A percentile compares a stretch with the other conserved stretches of the same genome.
Evolutionary conservation across 2,797 vertebrate species (phyloP).

Genomic region (Urophycis tenuis): DNA sequence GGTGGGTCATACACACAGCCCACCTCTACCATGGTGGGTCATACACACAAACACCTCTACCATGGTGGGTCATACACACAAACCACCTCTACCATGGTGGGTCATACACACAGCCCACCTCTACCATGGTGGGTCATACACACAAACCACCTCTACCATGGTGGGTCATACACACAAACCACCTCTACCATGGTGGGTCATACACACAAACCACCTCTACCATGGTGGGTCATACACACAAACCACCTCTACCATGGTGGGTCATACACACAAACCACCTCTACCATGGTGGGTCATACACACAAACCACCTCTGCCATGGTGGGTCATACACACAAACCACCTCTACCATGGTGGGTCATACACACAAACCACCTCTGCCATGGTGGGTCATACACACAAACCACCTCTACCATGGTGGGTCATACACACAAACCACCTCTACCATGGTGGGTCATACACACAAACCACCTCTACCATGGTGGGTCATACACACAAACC

Average conservation of each 20-base stretch:
- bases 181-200: too few species aligned
- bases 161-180: not conserved
- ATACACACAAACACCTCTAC: too few species aligned
- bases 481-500: not conserved
- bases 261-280: slow-evolving; percentile 7
- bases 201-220: too few species aligned
- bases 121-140: slow-evolving; percentile 4
- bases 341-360: too few species aligned
- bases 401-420: slow-evolving; percentile 12
- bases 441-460: slow-evolving; percentile 4
- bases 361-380: too few species aligned
- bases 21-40: too few species aligned
- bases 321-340: not conserved
- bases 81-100: slow-evolving; percentile 12
- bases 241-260: slow-evolving; percentile 12
- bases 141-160: slow-evolving; percentile 17
- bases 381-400: slow-evolving; percentile 18
- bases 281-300: slow-evolving; percentile 4
- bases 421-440: slow-evolving; percentile 7
- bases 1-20: not conserved
- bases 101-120: slow-evolving; percentile 7
- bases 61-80: slow-evolving; percentile 18
- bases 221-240: slow-evolving; percentile 18
- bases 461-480: slow-evolving; percentile 17
- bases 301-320: slow-evolving; percentile 17